Percentiles rank a stretch among this genome's conserved stretches.
These are phyloP conservation scores for Sarotherodon lohbergeri DNA, from an alignment of 2,113 vertebrate species.

Conservation along the genomic window DNA sequence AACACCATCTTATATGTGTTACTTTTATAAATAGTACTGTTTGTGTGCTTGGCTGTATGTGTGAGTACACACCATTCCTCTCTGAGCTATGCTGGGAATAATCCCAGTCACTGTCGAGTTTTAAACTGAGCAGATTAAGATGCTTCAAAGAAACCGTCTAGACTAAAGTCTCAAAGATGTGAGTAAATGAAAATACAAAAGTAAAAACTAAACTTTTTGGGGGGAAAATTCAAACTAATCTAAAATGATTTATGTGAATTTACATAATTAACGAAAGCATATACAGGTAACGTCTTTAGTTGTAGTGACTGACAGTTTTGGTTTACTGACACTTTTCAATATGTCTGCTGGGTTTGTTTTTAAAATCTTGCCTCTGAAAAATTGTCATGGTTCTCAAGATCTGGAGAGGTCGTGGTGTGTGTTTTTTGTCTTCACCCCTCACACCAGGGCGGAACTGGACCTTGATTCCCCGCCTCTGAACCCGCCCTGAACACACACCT, in stretches of 20 bases:
- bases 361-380: not conserved
- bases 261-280: not conserved
- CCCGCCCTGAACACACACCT: no score
- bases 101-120: not conserved
- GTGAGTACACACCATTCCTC: not conserved
- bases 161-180: not conserved
- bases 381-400: not conserved
- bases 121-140: not conserved
- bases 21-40: not conserved
- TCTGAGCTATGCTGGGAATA: not conserved
- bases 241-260: not conserved
- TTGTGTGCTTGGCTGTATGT: not conserved
- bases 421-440: no score
- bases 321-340: not conserved
- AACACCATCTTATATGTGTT: not conserved
- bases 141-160: not conserved
- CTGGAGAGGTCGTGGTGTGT: no score
- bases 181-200: not conserved
- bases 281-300: not conserved
- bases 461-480: no score
- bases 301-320: not conserved
- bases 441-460: no score
- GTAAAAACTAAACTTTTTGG: not conserved
- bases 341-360: not conserved
- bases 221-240: not conserved